A percentile compares a stretch with the other conserved stretches of the same genome.
These are phyloP conservation scores for Achatina immaculata DNA, from an alignment of 1,140 invertebrate species.

Conservation along the genomic window DNA sequence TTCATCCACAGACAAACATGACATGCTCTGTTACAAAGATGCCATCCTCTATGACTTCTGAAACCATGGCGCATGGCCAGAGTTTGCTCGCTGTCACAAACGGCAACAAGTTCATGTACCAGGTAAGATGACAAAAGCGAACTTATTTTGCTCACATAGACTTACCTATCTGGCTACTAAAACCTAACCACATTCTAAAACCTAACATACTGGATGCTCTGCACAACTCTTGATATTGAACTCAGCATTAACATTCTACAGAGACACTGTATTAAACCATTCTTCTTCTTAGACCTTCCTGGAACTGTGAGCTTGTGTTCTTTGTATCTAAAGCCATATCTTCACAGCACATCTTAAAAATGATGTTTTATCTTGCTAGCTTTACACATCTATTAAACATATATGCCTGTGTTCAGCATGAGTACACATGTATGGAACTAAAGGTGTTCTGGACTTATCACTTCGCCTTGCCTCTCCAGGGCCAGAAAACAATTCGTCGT, in stretches of 20 bases:
- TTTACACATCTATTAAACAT: neutral
- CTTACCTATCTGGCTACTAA: too few species aligned
- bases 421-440: too few species aligned
- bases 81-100: neutral
- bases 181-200: neutral
- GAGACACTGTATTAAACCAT: too few species aligned
- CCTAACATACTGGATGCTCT: neutral
- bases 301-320: neutral
- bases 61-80: conserved; percentile 10
- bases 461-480: conserved; percentile 1
- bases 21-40: neutral
- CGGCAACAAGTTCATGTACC: conserved; percentile 7
- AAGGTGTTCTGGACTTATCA: too few species aligned
- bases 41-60: neutral
- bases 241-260: neutral
- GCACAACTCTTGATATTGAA: neutral
- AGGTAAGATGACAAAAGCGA: neutral
- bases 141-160: too few species aligned
- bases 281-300: too few species aligned
- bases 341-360: neutral
- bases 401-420: neutral
- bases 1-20: conserved; percentile 9
- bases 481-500: neutral
- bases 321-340: neutral
- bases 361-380: neutral